Evolutionary conservation across 1,140 invertebrate species (phyloP), one percentile per base, ranked within the genome.

Genomic region (Drosophila grimshawi): DNA sequence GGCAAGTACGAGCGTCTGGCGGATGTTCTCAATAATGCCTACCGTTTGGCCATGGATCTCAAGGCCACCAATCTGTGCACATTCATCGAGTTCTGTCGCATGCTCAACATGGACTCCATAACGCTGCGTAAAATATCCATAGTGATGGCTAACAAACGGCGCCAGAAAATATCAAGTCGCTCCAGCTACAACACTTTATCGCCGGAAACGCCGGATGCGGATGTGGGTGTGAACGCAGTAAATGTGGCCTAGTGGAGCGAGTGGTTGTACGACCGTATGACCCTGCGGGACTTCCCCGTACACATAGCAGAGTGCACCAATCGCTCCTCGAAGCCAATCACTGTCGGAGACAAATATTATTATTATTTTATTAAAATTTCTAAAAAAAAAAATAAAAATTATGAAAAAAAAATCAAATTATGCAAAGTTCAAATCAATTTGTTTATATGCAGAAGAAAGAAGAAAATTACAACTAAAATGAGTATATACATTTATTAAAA

Each of bases 11-110:
- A 92, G 45, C 75, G 78, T 0, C 76, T 76, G 29, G 70, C 68
- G 27, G 81, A 91, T 11, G 76, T 85, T 1, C 56, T 92, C 3
- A 75, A 91, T 4, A 35, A 30, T 3, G 90, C 90, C 27, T 86
- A 77, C 7, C 5, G 32, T 2, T 52, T 92, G 60, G 85, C 90
- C 33, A 52, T 45, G 10, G 53, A 62, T 0, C 68, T 92, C 0
- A 86, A 92, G 33, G 86, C 77, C 7, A 48, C 78, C 0, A 29
- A 35, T 0, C 61, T 92, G 0, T 80, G 79, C 55, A 69, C 75
- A 35, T 92, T 92, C 53, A 79, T 92, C 43, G 86, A 91, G 19
- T 53, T 82, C n/a, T 88, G 90, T 57, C 81, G 76, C 46, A 81
- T 78, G 69, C 72, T 92, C 27, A 92, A 92, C 51, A 77, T 69